A percentile compares a stretch with the other conserved stretches of the same genome.
Conservation (phyloP, 1,140 invertebrate genomes). For the Ganaspis sp. region DNA sequence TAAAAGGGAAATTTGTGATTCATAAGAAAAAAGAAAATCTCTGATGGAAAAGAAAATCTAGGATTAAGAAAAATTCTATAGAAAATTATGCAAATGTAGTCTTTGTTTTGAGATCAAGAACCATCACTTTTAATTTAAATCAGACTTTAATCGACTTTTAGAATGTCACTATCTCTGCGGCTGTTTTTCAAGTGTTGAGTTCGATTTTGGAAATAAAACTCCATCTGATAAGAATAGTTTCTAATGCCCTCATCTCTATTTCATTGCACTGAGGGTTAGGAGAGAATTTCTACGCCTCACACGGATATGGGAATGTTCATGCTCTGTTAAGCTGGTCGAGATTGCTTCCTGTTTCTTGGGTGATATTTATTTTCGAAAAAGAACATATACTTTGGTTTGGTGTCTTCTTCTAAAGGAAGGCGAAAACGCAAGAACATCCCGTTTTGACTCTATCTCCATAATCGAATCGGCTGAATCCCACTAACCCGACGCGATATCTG, state of each 20-base stretch:
- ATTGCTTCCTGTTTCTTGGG: slow-evolving; percentile 16
- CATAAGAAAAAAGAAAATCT: too few relatives aligned
- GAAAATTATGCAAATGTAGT: too few relatives aligned
- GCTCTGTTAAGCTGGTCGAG: neutral
- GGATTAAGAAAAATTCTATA: too few relatives aligned
- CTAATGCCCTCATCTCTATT: neutral
- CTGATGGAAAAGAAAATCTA: too few relatives aligned
- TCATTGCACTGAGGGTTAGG: neutral
- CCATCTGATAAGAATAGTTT: neutral
- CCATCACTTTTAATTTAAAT: too few relatives aligned
- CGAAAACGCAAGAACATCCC: neutral
- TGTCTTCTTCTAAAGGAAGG: neutral
- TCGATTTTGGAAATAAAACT: too few relatives aligned
- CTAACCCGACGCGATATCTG: neutral
- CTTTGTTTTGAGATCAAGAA: too few relatives aligned
- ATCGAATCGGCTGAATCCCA: neutral
- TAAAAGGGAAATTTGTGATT: neutral
- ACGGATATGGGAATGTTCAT: neutral
- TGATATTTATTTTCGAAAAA: slow-evolving; percentile 22
- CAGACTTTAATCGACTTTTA: too few relatives aligned
- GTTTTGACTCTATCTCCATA: slow-evolving; percentile 20
- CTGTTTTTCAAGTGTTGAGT: too few relatives aligned
- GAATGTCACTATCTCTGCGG: too few relatives aligned
- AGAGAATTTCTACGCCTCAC: neutral
- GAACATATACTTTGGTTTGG: neutral